phyloP scores from a whole-genome alignment of 1,140 invertebrate species.

The Trichonephila clavipes region DNA sequence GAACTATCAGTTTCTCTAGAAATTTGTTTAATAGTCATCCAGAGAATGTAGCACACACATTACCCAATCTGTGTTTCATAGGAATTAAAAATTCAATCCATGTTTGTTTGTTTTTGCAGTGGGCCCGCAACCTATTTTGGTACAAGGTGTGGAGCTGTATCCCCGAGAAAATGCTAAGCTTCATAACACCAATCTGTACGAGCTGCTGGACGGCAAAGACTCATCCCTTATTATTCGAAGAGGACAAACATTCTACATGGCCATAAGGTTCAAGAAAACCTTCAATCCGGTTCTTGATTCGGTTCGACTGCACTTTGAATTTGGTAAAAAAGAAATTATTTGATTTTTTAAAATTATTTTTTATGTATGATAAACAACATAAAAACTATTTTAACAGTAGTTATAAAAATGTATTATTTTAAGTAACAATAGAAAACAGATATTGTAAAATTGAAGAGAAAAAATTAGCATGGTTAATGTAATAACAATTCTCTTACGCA shows the following conservation, averaged over 20 bases:
- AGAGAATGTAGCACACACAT: too few species aligned
- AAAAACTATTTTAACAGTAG: too few species aligned
- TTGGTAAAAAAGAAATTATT: constrained; percentile 81
- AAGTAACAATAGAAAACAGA: too few species aligned
- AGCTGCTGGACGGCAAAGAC: constrained; percentile 83
- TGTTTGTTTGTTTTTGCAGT: background rate
- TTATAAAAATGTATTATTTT: too few species aligned
- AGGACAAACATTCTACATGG: constrained; percentile 85
- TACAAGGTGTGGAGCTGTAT: constrained; percentile 84
- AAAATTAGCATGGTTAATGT: too few species aligned
- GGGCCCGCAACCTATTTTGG: constrained; percentile 60
- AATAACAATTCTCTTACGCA: background rate
- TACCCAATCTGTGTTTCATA: too few species aligned
- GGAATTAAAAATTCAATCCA: too few species aligned
- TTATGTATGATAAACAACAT: too few species aligned
- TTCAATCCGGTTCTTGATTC: constrained; percentile 83
- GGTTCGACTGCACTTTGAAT: constrained; percentile 84
- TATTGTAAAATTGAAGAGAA: too few species aligned
- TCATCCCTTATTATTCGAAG: constrained; percentile 84
- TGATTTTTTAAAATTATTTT: too few species aligned
- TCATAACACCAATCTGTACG: constrained; percentile 86
- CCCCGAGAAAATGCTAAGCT: constrained; percentile 84
- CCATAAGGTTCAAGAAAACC: constrained; percentile 83
- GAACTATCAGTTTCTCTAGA: too few species aligned
- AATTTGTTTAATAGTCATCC: too few species aligned